Percentiles rank a stretch among this genome's conserved stretches.
These are phyloP conservation scores for Drosophila mettleri DNA, from an alignment of 2,888 invertebrate species.

Conservation along the genomic window DNA sequence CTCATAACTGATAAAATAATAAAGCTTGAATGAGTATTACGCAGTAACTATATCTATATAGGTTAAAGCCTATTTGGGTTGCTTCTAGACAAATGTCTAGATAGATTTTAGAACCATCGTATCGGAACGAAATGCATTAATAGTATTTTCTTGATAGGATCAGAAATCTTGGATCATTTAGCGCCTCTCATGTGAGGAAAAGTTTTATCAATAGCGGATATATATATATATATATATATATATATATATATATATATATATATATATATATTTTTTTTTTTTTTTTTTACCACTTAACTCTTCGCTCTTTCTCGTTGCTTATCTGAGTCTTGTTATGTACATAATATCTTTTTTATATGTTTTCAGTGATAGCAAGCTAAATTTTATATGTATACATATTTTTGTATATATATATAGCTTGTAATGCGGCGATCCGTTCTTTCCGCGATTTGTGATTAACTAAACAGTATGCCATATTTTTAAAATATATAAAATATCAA, in stretches of 20 bases:
- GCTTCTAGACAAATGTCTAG: background rate
- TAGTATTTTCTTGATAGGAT: no score
- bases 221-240: no score
- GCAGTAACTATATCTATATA: conserved; percentile 6
- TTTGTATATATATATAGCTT: conserved; percentile 7
- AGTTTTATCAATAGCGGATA: background rate
- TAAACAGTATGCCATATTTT: conserved; percentile 59
- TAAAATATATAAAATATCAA: conserved; percentile 52
- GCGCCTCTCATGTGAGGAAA: background rate
- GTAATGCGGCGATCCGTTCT: conserved; percentile 9
- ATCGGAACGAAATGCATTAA: no score
- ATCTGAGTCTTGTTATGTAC: background rate
- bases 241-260: no score
- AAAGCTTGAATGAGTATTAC: background rate
- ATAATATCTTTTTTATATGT: background rate
- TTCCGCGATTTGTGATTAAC: conserved; percentile 43
- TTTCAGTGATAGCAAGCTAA: conserved; percentile 24
- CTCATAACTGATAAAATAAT: background rate
- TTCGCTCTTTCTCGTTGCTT: background rate
- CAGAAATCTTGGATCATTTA: background rate
- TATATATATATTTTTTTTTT: background rate
- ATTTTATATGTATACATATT: conserved; percentile 1
- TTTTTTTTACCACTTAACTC: no score
- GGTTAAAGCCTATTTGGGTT: background rate
- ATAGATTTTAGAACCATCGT: no score